Evolutionary conservation across 2,113 vertebrate genomes (phyloP).

Genomic region (Phaethon lepturus): DNA sequence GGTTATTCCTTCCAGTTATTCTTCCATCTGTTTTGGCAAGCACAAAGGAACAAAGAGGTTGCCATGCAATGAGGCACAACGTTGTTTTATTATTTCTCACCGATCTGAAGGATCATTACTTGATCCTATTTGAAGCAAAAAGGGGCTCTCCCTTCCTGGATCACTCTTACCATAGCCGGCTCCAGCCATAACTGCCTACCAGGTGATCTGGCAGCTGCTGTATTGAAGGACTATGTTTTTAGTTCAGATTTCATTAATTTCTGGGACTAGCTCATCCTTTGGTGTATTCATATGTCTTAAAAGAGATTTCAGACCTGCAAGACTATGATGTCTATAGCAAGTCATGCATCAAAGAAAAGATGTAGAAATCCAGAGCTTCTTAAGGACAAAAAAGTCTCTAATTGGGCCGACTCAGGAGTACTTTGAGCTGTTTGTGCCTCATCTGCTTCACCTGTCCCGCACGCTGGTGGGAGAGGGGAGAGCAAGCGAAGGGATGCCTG

Average conservation of each 20-base stretch:
- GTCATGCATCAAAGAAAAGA: background rate
- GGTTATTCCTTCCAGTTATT: background rate
- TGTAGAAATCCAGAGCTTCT: background rate
- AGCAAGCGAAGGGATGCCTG: background rate
- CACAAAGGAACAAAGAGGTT: too few species aligned
- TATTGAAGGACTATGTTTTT: background rate
- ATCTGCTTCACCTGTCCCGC: background rate
- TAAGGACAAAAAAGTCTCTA: too few species aligned
- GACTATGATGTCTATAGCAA: background rate
- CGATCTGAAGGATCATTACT: background rate
- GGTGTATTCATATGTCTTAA: background rate
- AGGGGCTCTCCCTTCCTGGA: too few species aligned
- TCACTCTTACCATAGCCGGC: rapidly evolving
- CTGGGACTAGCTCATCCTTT: background rate
- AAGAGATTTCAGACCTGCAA: background rate
- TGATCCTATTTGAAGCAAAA: background rate
- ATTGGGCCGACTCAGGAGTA: background rate
- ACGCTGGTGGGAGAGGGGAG: background rate
- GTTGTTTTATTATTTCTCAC: background rate
- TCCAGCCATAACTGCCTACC: background rate
- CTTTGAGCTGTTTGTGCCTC: background rate
- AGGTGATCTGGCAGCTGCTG: background rate
- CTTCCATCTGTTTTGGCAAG: background rate
- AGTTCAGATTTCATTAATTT: background rate
- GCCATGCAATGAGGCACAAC: background rate